Conservation (phyloP, 2,797 vertebrate species). For the Acestrorhynchus altus region DNA sequence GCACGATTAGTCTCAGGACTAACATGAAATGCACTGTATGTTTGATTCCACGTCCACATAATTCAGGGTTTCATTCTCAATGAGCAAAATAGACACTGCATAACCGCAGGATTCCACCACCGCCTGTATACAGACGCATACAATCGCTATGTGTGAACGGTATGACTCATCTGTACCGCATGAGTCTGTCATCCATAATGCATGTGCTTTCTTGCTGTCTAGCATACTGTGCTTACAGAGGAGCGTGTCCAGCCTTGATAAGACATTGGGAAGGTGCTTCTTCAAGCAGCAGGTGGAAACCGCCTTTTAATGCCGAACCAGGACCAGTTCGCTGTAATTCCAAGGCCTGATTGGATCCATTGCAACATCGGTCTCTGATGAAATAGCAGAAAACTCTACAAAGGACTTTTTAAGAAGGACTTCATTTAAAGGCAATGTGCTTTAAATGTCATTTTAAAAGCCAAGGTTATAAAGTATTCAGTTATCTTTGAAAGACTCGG, state of each 20-base stretch:
- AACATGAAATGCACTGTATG: not conserved
- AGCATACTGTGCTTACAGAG: not conserved
- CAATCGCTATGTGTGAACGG: conserved; percentile 1
- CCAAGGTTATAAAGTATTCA: too few relatives aligned
- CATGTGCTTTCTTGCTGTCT: conserved; percentile 14
- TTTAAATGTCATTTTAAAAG: too few relatives aligned
- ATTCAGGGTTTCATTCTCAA: conserved; percentile 6
- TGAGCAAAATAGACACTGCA: not conserved
- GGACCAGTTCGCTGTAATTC: not conserved
- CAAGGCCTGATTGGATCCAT: not conserved
- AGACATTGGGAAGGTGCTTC: not conserved
- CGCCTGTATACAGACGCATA: not conserved
- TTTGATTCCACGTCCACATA: not conserved
- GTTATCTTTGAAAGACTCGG: too few relatives aligned
- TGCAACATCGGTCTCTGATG: not conserved
- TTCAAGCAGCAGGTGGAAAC: not conserved
- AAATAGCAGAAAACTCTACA: not conserved
- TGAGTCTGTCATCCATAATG: conserved; percentile 35
- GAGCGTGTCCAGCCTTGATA: not conserved
- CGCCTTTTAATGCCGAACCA: not conserved
- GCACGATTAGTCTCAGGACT: not conserved
- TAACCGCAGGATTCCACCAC: not conserved
- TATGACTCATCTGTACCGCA: conserved; percentile 36
- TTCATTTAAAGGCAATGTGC: too few relatives aligned
- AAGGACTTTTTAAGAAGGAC: too few relatives aligned